Base-by-base conservation (phyloP, 2,113 vertebrate species). In the Pheucticus melanocephalus region DNA sequence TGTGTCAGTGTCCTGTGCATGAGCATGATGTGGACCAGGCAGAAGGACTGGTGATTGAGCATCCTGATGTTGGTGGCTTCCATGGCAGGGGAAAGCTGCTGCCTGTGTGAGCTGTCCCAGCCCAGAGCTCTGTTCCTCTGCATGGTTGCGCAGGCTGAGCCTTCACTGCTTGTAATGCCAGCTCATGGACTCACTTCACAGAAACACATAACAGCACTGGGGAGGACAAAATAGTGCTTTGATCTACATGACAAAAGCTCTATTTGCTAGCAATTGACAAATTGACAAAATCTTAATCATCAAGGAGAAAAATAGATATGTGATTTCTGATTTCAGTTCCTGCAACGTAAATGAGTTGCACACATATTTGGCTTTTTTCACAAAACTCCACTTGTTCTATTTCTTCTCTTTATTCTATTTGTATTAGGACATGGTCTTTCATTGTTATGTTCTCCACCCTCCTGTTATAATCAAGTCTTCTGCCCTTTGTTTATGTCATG, bases 401-500 rank as follows among this genome's bases (percentile, higher is more conserved):
- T 48, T 51, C 22, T 57, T 40, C 20, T 80, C 23, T 79, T 82
- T 66, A 82, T 88, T 84, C 65, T 85, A 12, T 37, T 90, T 60
- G 21, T 53, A 28, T 40, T 56, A 82, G 66, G 33, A 64, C 48
- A 60, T 19, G 47, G 79, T 12, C 37, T 85, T 87, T 64, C 54
- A 53, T 40, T 79, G 31, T 64, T 15, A 2, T 31, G 6, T 63
- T 91, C 31, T 60, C 82, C 39, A 82, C 13, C 17, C 17, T 90
- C 27, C 39, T 63, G 21, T 65, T 93, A 64, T 45, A 86, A 83
- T 53, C 69, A 80, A 33, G 48, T 89, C 82, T 47, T 91, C 77
- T 93, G 48, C 61, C 25, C 24, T 79, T 94, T 90, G 75, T 96
- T 94, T 89, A 69, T 91, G 78, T 69, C 72, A 40, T 72, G 37